Conservation (phyloP, 2,113 vertebrate species). For the Syngnathus floridae region DNA sequence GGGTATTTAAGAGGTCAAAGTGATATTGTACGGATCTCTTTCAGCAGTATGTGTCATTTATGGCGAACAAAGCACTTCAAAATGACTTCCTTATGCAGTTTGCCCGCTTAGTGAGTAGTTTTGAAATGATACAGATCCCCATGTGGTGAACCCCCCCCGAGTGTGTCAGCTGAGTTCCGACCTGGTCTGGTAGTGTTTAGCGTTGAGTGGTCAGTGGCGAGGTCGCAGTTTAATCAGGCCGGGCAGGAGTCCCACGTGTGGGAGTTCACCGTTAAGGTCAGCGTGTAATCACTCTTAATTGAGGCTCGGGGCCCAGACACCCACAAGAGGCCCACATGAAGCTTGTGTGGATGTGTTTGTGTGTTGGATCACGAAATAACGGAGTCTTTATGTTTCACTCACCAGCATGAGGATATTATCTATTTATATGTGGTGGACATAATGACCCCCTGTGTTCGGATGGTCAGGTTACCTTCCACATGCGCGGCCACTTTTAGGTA, state of each 20-base stretch:
- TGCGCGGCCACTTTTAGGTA: not conserved
- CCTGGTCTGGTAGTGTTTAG: slow-evolving; percentile 5
- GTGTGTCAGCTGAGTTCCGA: not conserved
- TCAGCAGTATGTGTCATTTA: not conserved
- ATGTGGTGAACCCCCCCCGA: not conserved
- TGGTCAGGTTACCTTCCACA: not conserved
- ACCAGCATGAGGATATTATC: slow-evolving; percentile 6
- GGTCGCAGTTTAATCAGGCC: slow-evolving; percentile 6
- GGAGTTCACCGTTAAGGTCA: slow-evolving; percentile 6
- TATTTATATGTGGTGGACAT: slow-evolving; percentile 1
- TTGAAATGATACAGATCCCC: slow-evolving; percentile 1
- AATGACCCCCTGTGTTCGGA: not conserved
- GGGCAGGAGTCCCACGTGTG: slow-evolving; percentile 7
- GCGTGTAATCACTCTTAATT: slow-evolving; percentile 12
- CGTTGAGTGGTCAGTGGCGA: not conserved
- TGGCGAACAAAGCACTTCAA: not conserved
- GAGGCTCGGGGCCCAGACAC: slow-evolving; percentile 5
- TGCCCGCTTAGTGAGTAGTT: not conserved
- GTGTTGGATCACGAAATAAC: slow-evolving; percentile 1
- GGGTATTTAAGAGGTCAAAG: not conserved
- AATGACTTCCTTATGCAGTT: slow-evolving; percentile 10
- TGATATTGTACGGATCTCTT: not conserved
- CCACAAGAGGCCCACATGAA: not conserved
- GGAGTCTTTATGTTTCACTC: slow-evolving; percentile 2
- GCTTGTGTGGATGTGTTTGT: not conserved